phyloP scores from a whole-genome alignment of 2,888 invertebrate species.

The Dynastes tityus region DNA sequence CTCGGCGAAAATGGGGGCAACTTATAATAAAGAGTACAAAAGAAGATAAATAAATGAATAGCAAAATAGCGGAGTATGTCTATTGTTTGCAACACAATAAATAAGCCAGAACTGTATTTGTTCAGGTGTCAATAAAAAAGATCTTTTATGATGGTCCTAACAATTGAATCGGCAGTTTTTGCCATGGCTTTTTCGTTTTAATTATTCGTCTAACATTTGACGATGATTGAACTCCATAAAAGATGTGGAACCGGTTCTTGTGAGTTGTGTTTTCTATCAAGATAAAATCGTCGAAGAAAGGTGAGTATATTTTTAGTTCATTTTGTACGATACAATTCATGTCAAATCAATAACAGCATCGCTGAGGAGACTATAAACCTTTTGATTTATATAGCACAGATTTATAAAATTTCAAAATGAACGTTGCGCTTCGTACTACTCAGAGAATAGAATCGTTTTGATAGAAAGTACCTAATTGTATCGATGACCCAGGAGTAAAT shows the following conservation, averaged over 20 bases:
- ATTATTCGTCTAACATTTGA: neutral
- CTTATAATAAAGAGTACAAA: conserved; percentile 56
- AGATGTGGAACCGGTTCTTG: neutral
- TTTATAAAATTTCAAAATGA: too few species aligned
- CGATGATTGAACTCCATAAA: neutral
- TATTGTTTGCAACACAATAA: conserved; percentile 52
- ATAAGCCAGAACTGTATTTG: conserved; percentile 51
- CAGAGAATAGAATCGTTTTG: too few species aligned
- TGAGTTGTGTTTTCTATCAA: neutral
- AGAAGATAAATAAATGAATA: conserved; percentile 60
- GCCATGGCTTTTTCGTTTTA: conserved; percentile 18
- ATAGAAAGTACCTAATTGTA: too few species aligned
- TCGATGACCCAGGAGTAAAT: too few species aligned
- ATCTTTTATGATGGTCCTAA: conserved; percentile 53
- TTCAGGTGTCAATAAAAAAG: conserved; percentile 61
- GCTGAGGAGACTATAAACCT: too few species aligned
- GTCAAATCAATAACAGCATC: too few species aligned
- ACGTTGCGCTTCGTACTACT: too few species aligned
- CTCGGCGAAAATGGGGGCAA: conserved; percentile 53
- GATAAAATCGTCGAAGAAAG: neutral
- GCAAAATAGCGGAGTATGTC: conserved; percentile 52
- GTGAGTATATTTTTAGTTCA: too few species aligned
- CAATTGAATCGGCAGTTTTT: conserved; percentile 54
- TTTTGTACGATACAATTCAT: too few species aligned
- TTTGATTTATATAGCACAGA: too few species aligned